phyloP scores from a whole-genome alignment of 2,113 vertebrate genomes.

The Crotalus viridis region DNA sequence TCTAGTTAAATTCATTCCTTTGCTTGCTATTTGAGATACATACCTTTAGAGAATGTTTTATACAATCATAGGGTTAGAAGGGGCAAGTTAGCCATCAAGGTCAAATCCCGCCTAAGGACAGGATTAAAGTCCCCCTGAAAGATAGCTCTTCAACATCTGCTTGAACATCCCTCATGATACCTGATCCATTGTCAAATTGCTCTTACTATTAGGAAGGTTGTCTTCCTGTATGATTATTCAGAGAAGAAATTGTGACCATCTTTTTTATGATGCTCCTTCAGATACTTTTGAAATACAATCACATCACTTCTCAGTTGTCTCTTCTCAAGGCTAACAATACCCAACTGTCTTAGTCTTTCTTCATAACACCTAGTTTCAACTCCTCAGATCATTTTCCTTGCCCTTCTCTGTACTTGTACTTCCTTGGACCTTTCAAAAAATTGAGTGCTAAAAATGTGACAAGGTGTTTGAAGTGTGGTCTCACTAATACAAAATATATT shows the following conservation, averaged over 20 bases:
- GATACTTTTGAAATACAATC: neutral
- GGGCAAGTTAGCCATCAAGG: neutral
- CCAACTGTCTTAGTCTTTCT: neutral
- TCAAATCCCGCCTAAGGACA: neutral
- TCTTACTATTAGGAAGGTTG: neutral
- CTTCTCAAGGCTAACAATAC: neutral
- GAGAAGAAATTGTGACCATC: neutral
- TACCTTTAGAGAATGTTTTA: neutral
- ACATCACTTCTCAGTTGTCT: neutral
- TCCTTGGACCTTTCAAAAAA: neutral
- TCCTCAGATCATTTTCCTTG: neutral
- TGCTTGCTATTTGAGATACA: neutral
- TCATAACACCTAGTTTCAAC: neutral
- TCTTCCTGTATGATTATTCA: neutral
- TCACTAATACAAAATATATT: neutral
- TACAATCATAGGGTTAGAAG: neutral
- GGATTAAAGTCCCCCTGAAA: neutral
- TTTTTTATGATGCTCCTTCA: neutral
- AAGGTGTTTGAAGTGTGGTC: neutral
- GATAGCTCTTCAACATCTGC: neutral
- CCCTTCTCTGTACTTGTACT: neutral
- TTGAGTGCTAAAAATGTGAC: neutral
- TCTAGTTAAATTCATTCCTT: neutral
- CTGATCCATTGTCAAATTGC: neutral
- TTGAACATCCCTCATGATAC: neutral